phyloP scores from a whole-genome alignment of 2,888 invertebrate species.

The Acleris laterana region DNA sequence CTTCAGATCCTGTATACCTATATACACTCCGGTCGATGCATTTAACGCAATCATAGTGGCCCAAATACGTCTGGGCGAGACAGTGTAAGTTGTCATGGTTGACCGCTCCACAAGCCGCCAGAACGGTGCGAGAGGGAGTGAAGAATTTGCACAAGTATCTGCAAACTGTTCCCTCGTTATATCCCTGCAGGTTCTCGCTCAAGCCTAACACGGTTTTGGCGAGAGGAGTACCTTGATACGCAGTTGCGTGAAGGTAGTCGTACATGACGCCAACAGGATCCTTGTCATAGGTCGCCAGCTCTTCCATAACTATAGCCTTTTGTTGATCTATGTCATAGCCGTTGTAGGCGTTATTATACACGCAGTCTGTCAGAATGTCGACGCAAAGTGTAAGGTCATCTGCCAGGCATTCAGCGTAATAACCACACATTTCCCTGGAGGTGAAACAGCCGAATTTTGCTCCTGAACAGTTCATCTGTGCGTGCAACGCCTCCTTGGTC shows the following conservation, averaged over 20 bases:
- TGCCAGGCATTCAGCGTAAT: slow-evolving; percentile 96
- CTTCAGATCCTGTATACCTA: slow-evolving; percentile 94
- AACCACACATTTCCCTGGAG: slow-evolving; percentile 97
- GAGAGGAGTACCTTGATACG: slow-evolving; percentile 76
- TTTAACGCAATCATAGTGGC: slow-evolving; percentile 84
- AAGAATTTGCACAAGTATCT: slow-evolving; percentile 93
- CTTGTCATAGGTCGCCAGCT: slow-evolving; percentile 66
- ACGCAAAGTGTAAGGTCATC: slow-evolving; percentile 94
- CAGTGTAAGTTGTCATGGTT: slow-evolving; percentile 92
- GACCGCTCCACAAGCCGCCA: slow-evolving; percentile 97
- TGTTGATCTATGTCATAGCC: slow-evolving; percentile 60
- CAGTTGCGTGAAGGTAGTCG: slow-evolving; percentile 73
- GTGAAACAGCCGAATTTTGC: slow-evolving; percentile 98
- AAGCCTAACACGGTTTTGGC: slow-evolving; percentile 84
- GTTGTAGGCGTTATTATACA: slow-evolving; percentile 89
- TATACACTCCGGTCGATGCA: slow-evolving; percentile 77
- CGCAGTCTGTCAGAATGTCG: slow-evolving; percentile 96
- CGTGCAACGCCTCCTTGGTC: slow-evolving; percentile 92
- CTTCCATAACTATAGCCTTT: slow-evolving; percentile 59
- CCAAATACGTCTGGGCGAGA: slow-evolving; percentile 89
- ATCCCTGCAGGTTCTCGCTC: slow-evolving; percentile 86
- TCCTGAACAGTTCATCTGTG: slow-evolving; percentile 97
- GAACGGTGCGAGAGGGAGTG: slow-evolving; percentile 93
- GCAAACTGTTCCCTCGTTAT: slow-evolving; percentile 87
- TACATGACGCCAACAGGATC: slow-evolving; percentile 55